Conservation (phyloP, 1,140 invertebrate genomes). For the Carposina sasakii region DNA sequence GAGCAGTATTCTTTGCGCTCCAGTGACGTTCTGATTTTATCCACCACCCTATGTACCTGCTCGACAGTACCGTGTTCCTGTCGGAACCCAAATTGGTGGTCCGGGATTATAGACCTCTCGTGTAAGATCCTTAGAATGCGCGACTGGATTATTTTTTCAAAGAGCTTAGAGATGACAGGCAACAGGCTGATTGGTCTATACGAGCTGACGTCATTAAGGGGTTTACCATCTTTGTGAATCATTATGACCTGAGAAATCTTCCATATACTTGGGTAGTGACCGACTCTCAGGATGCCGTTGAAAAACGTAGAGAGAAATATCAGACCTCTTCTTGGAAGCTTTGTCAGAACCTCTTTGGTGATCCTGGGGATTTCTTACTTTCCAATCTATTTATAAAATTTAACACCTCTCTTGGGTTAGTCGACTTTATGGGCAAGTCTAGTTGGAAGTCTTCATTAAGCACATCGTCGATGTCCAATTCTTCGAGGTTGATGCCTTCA, state of each 20-base stretch:
- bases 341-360: background rate
- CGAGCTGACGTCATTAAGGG: background rate
- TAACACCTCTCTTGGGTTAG: background rate
- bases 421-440: background rate
- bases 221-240: background rate
- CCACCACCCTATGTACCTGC: too few relatives aligned
- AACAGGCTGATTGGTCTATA: slow-evolving; percentile 7
- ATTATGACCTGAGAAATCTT: background rate
- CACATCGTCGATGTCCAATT: background rate
- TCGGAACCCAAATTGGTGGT: too few relatives aligned
- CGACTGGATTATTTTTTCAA: too few relatives aligned
- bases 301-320: background rate
- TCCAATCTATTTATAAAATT: background rate
- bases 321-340: background rate
- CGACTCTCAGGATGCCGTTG: background rate
- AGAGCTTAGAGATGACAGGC: background rate
- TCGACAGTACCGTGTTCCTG: too few relatives aligned
- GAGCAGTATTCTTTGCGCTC: too few relatives aligned
- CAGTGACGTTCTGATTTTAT: too few relatives aligned
- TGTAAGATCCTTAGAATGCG: too few relatives aligned
- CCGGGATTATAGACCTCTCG: too few relatives aligned
- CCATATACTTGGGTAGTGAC: slow-evolving; percentile 4
- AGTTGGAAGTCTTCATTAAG: background rate
- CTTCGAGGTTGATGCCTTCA: background rate
- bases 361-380: background rate